Percentiles rank a stretch among this genome's conserved stretches.
phyloP scores from a whole-genome alignment of 1,140 invertebrate genomes.

The Pseudoatta argentina region DNA sequence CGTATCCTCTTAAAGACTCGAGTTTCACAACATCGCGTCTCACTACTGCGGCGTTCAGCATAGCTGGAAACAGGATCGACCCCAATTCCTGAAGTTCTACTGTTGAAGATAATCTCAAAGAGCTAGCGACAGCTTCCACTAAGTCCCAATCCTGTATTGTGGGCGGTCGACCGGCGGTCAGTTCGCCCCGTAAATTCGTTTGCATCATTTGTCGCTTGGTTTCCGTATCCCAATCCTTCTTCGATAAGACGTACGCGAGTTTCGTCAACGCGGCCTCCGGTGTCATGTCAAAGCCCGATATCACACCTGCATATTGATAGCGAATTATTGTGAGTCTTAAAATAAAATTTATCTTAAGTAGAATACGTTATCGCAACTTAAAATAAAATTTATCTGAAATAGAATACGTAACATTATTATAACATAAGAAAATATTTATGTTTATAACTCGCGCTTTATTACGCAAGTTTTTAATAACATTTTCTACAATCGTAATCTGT shows the following conservation, averaged over 20 bases:
- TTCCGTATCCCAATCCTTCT: conserved; percentile 91
- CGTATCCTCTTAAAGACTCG: conserved; percentile 86
- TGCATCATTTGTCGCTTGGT: conserved; percentile 94
- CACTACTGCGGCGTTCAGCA: conserved; percentile 91
- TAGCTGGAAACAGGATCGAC: conserved; percentile 92
- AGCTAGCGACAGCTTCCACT: conserved; percentile 89
- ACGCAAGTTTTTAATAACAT: not conserved
- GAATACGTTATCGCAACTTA: not conserved
- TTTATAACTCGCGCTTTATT: conserved; percentile 10
- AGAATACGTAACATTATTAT: not conserved
- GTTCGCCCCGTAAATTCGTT: conserved; percentile 91
- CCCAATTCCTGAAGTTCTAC: conserved; percentile 90
- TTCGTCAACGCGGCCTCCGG: conserved; percentile 97
- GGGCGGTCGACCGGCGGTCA: conserved; percentile 85
- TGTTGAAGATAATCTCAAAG: conserved; percentile 89
- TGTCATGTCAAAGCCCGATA: conserved; percentile 97
- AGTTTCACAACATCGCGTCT: conserved; percentile 88
- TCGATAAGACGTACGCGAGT: conserved; percentile 95
- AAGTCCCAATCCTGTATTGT: conserved; percentile 88
- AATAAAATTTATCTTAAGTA: conserved; percentile 14
- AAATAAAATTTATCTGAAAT: conserved; percentile 5
- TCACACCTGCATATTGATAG: conserved; percentile 88
- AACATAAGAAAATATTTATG: conserved; percentile 3
- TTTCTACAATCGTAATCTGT: not conserved
- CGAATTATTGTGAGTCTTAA: not conserved